A percentile compares a stretch with the other conserved stretches of the same genome.
These are phyloP conservation scores for Aptenodytes patagonicus DNA, from an alignment of 2,113 vertebrate species.

Conservation along the genomic window DNA sequence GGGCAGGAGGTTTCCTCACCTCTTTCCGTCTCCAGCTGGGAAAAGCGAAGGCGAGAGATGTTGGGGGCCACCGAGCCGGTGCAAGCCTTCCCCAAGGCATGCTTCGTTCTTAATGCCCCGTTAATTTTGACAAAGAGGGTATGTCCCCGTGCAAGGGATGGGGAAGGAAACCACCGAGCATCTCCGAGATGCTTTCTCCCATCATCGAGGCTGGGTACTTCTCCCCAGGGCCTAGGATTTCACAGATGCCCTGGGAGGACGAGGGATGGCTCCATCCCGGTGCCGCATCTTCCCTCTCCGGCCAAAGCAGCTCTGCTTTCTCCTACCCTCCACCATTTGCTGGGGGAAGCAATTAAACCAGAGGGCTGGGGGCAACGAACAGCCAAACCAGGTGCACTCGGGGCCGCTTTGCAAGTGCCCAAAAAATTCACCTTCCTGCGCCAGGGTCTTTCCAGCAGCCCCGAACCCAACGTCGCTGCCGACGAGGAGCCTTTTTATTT, in stretches of 20 bases:
- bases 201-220: fast-evolving
- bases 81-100: not conserved
- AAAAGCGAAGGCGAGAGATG: not conserved
- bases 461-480: not conserved
- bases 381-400: not conserved
- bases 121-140: not conserved
- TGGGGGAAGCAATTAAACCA: not conserved
- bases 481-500: not conserved
- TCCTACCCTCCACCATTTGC: not conserved
- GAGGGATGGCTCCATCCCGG: not conserved
- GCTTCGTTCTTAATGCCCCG: fast-evolving
- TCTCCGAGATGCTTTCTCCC: not conserved
- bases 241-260: fast-evolving
- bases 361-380: not conserved
- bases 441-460: not conserved
- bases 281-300: not conserved
- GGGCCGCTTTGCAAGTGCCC: not conserved
- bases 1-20: not conserved
- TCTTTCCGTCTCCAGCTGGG: not conserved
- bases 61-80: too few species aligned
- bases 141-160: fast-evolving
- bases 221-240: not conserved
- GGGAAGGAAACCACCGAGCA: not conserved
- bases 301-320: not conserved
- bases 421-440: not conserved